phyloP scores from a whole-genome alignment of 2,888 invertebrate species.

The Harpalus rubripes region DNA sequence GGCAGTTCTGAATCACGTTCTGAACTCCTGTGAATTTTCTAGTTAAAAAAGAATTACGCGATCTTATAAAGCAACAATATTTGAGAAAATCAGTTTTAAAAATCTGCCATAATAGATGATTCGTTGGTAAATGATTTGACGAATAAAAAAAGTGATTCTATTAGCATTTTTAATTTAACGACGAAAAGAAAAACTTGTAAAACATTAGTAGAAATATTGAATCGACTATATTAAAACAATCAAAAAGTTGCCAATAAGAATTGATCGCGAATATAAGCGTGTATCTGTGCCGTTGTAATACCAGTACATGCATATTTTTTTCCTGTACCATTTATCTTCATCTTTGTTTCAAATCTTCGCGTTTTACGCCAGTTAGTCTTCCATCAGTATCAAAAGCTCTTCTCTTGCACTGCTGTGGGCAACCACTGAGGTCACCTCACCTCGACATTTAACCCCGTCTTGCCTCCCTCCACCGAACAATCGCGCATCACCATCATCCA shows the following conservation, averaged over 20 bases:
- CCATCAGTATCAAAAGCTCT: conserved; percentile 9
- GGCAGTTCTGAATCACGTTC: too few species aligned
- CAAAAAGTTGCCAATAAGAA: neutral
- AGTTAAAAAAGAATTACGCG: too few species aligned
- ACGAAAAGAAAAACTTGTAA: too few species aligned
- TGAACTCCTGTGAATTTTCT: too few species aligned
- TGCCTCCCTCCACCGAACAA: conserved; percentile 18
- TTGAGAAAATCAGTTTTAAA: too few species aligned
- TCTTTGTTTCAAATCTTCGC: conserved; percentile 6
- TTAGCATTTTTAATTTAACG: too few species aligned
- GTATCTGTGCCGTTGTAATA: neutral
- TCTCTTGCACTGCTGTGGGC: conserved; percentile 29
- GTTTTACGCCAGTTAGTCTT: neutral
- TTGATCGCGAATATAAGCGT: neutral
- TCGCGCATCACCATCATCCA: conserved; percentile 31
- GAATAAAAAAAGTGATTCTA: too few species aligned
- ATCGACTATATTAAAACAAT: too few species aligned
- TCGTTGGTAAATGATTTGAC: too few species aligned
- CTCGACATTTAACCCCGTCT: conserved; percentile 62
- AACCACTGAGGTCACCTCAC: conserved; percentile 60
- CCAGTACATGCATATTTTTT: neutral
- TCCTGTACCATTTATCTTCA: neutral
- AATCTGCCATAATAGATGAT: too few species aligned
- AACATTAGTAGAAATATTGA: too few species aligned
- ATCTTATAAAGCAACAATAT: too few species aligned